Evolutionary conservation across 2,113 vertebrate genomes (phyloP).

Genomic region (Quiscalus mexicanus): DNA sequence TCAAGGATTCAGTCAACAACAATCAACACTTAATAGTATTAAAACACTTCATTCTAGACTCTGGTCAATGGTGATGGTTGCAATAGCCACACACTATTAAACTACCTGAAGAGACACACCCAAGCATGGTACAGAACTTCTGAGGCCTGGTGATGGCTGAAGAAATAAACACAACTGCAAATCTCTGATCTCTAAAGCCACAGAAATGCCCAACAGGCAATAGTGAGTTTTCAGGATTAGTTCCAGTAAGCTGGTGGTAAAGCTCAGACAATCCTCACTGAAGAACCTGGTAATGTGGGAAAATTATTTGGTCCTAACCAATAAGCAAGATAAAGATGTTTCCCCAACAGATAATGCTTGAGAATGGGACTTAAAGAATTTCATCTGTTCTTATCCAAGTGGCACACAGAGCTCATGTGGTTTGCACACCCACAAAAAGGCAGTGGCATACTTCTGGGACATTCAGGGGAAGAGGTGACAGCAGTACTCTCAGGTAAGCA

Average conservation of each 20-base stretch:
- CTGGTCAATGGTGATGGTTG: neutral
- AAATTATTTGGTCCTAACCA: neutral
- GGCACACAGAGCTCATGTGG: accelerated
- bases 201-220: neutral
- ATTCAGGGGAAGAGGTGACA: neutral
- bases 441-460: neutral
- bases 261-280: neutral
- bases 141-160: neutral
- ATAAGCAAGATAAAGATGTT: neutral
- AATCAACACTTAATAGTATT: neutral
- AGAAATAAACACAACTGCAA: neutral
- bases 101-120: neutral
- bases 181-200: neutral
- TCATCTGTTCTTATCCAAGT: neutral
- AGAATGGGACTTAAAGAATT: neutral
- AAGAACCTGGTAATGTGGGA: neutral
- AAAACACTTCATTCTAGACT: neutral
- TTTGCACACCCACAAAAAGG: neutral
- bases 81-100: neutral
- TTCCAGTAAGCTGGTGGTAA: neutral
- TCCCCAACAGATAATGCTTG: neutral
- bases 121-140: neutral
- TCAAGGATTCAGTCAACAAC: neutral
- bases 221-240: neutral
- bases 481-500: neutral